Evolutionary conservation across 2,797 vertebrate genomes (phyloP).

Genomic region (Eulemur mongoz): DNA sequence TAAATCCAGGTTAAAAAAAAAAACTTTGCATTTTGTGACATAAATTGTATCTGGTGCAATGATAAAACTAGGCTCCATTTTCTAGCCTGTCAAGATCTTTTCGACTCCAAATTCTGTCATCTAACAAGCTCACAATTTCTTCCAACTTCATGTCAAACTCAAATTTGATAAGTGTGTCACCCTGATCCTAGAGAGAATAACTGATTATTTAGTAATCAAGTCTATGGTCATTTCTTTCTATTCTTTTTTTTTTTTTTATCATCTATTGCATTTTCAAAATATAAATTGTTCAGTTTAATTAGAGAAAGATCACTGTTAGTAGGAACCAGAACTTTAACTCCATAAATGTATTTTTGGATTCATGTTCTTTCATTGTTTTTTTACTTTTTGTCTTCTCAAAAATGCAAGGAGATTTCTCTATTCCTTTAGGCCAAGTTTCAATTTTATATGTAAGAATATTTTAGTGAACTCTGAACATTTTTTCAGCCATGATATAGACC

Average conservation of each 20-base stretch:
- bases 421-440: background rate
- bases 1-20: background rate
- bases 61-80: conserved; percentile 23
- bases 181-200: background rate
- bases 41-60: conserved; percentile 21
- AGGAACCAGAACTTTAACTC: background rate
- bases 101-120: conserved; percentile 12
- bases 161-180: conserved; percentile 36
- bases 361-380: background rate
- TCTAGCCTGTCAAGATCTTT: conserved; percentile 35
- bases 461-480: background rate
- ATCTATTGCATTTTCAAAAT: background rate
- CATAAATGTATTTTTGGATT: background rate
- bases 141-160: background rate
- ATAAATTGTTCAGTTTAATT: background rate
- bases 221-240: background rate
- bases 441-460: background rate
- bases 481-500: background rate
- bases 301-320: background rate
- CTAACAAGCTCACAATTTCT: conserved; percentile 4
- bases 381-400: background rate
- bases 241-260: background rate
- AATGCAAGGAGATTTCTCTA: background rate
- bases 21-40: background rate
- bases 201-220: background rate